These are phyloP conservation scores for Phaenicophaeus curvirostris DNA, from an alignment of 2,797 vertebrate species.

Conservation along the genomic window DNA sequence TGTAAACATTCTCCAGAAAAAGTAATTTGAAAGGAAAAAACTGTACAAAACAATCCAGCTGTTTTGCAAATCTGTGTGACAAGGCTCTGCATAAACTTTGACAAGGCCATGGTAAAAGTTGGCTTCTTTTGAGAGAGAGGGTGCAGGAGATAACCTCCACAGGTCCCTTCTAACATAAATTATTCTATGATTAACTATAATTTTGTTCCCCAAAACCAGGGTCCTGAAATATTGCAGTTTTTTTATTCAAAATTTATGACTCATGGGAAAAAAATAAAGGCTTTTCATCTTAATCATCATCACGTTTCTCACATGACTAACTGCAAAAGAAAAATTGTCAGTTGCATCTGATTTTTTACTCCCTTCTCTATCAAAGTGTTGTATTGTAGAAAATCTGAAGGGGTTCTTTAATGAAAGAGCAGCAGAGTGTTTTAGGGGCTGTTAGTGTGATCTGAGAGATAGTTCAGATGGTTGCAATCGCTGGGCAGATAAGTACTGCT, in stretches of 20 bases:
- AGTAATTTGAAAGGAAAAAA: background rate
- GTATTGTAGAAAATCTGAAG: background rate
- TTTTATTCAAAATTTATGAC: conserved; percentile 62
- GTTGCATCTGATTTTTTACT: conserved; percentile 26
- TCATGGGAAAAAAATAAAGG: conserved; percentile 18
- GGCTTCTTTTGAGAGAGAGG: background rate
- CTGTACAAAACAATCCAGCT: background rate
- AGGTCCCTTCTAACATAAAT: background rate
- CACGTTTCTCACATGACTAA: background rate
- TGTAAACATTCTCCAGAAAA: background rate
- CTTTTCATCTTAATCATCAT: background rate
- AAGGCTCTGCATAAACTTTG: background rate
- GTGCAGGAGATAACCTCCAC: background rate
- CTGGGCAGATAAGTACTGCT: background rate
- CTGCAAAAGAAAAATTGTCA: conserved; percentile 6
- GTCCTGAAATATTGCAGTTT: conserved; percentile 54
- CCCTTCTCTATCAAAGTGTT: background rate
- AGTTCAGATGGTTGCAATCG: background rate
- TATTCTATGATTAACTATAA: conserved; percentile 35
- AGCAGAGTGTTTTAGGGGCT: background rate
- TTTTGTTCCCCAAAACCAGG: conserved; percentile 30
- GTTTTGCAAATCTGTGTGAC: background rate
- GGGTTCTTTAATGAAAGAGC: background rate
- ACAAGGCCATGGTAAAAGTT: background rate
- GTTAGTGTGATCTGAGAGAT: background rate